These are phyloP conservation scores for Ceraclea dissimilis DNA, from an alignment of 2,888 invertebrate species.

Conservation along the genomic window DNA sequence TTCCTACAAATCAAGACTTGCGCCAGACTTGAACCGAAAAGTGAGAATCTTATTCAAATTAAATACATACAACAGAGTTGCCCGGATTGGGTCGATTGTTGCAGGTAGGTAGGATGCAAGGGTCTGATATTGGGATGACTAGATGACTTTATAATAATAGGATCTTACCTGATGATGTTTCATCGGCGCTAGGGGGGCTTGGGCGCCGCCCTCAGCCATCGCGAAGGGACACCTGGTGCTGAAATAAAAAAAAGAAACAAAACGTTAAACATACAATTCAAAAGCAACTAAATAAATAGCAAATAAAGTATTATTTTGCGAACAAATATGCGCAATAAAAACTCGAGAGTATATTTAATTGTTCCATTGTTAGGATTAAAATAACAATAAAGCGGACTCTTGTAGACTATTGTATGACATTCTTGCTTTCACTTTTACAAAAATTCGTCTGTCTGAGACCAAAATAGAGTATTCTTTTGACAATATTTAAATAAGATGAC, in stretches of 20 bases:
- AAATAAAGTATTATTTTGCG: background rate
- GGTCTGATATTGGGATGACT: no score
- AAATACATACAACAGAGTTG: no score
- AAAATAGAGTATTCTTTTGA: no score
- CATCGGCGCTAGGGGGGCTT: constrained; percentile 24
- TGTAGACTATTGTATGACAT: background rate
- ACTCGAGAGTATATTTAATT: background rate
- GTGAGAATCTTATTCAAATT: no score
- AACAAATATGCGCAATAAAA: no score
- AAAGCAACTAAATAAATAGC: background rate
- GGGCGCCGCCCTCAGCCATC: constrained; percentile 26
- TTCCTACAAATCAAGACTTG: no score
- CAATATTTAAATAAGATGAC: no score
- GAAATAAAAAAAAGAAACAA: constrained; percentile 3
- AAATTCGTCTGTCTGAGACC: no score
- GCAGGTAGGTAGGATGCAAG: no score
- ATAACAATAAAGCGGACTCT: background rate
- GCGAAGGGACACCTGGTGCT: constrained; percentile 9
- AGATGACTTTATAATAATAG: no score
- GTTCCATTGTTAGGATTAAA: background rate
- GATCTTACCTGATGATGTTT: constrained; percentile 22
- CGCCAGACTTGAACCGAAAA: no score
- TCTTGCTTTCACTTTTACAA: background rate
- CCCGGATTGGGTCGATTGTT: no score
- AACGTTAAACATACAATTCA: background rate